Conservation (phyloP, 2,888 invertebrate genomes). For the Bombylius major region DNA sequence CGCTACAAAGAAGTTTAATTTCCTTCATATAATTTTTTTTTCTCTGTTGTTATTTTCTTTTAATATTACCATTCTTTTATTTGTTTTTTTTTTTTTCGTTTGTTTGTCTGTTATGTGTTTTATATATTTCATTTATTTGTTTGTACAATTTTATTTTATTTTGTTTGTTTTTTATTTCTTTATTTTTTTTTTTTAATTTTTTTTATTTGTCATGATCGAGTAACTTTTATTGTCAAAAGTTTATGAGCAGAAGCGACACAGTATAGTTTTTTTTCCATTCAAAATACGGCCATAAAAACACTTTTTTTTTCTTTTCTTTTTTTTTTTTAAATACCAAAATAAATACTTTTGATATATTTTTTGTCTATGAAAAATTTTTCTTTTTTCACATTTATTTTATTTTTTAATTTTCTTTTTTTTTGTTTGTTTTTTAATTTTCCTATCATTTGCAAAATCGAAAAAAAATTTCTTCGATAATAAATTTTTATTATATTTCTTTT, state of each 20-base stretch:
- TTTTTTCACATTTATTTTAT: too few relatives aligned
- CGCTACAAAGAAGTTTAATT: background rate
- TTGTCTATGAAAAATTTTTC: too few relatives aligned
- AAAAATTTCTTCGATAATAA: too few relatives aligned
- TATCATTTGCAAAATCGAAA: too few relatives aligned
- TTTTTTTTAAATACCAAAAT: too few relatives aligned
- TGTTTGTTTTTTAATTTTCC: too few relatives aligned
- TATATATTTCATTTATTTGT: too few relatives aligned
- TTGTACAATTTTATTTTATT: background rate
- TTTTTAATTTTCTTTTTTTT: too few relatives aligned
- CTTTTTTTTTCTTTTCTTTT: too few relatives aligned
- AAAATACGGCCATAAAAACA: too few relatives aligned
- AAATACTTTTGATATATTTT: too few relatives aligned
- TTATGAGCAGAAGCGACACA: background rate
- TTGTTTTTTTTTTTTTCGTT: background rate
- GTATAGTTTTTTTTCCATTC: background rate
- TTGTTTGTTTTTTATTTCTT: background rate
- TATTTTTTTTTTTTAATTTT: background rate
- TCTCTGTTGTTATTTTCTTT: background rate
- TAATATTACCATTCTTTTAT: background rate
- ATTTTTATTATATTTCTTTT: too few relatives aligned
- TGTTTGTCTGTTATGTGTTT: background rate
- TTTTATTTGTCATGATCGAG: background rate
- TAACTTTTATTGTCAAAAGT: background rate
- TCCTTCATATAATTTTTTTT: background rate